Evolutionary conservation across 2,113 vertebrate genomes (phyloP).

Genomic region (Candoia aspera): DNA sequence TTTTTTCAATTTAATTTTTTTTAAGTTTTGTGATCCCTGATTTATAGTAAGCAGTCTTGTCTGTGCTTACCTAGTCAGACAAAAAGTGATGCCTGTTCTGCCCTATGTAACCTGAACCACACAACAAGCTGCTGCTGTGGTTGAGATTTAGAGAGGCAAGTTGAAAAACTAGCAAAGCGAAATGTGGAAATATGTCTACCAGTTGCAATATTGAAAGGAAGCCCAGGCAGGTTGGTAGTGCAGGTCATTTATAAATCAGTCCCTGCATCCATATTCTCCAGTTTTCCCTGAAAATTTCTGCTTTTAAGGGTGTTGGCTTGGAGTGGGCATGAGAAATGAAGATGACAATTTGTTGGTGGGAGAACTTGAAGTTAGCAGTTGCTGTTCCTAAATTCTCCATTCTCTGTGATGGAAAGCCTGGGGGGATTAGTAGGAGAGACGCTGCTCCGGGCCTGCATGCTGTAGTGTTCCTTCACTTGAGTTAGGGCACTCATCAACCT

Average conservation of each 20-base stretch:
- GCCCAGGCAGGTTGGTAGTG: not conserved
- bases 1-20: not conserved
- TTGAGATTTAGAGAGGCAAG: not conserved
- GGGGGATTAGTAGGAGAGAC: constrained; percentile 91
- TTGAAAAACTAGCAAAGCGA: not conserved
- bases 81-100: not conserved
- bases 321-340: not conserved
- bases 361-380: constrained; percentile 82
- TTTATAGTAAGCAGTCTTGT: not conserved
- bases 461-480: constrained; percentile 96
- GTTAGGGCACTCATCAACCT: constrained; percentile 93
- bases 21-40: not conserved
- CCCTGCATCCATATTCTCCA: not conserved
- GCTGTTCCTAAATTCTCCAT: constrained; percentile 98
- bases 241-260: no score
- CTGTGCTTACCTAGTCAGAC: not conserved
- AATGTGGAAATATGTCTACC: not conserved
- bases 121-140: not conserved
- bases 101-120: not conserved
- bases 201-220: not conserved
- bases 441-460: constrained; percentile 86
- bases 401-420: constrained; percentile 98
- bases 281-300: not conserved
- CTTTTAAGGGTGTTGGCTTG: not conserved
- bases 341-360: not conserved